Conservation (phyloP, 2,797 vertebrate species). For the Coreius guichenoti region DNA sequence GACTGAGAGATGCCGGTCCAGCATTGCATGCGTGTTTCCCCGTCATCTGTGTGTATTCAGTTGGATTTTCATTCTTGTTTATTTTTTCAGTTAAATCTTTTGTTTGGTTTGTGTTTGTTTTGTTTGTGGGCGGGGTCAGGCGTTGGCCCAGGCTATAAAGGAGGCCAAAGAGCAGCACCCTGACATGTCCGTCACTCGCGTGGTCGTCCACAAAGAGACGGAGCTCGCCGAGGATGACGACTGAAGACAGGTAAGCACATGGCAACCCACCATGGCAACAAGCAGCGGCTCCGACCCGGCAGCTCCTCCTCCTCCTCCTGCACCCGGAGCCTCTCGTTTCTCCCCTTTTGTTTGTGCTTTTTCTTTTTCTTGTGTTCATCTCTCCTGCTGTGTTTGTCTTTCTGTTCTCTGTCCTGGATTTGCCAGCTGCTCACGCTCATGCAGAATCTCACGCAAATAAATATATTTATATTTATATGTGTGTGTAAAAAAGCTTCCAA, state of each 20-base stretch:
- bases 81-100: slow-evolving; percentile 66
- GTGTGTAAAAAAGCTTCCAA: too few species aligned
- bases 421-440: background rate
- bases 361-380: slow-evolving; percentile 9
- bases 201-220: slow-evolving; percentile 99
- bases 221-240: slow-evolving; percentile 92
- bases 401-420: background rate
- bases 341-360: background rate
- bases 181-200: slow-evolving; percentile 98
- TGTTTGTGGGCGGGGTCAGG: slow-evolving; percentile 74
- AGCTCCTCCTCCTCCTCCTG: background rate
- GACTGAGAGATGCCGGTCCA: slow-evolving; percentile 1
- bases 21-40: slow-evolving; percentile 5
- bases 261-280: background rate
- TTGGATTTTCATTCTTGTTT: slow-evolving; percentile 17
- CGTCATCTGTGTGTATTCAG: slow-evolving; percentile 22
- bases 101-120: slow-evolving; percentile 58
- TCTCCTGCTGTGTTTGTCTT: background rate
- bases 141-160: slow-evolving; percentile 98
- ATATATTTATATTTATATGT: too few species aligned
- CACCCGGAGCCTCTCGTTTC: background rate
- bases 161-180: slow-evolving; percentile 99
- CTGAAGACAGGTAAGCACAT: slow-evolving; percentile 73
- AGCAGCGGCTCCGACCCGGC: background rate
- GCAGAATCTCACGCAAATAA: too few species aligned